Evolutionary conservation across 2,797 vertebrate genomes (phyloP).

Genomic region (Rallus crepitans): DNA sequence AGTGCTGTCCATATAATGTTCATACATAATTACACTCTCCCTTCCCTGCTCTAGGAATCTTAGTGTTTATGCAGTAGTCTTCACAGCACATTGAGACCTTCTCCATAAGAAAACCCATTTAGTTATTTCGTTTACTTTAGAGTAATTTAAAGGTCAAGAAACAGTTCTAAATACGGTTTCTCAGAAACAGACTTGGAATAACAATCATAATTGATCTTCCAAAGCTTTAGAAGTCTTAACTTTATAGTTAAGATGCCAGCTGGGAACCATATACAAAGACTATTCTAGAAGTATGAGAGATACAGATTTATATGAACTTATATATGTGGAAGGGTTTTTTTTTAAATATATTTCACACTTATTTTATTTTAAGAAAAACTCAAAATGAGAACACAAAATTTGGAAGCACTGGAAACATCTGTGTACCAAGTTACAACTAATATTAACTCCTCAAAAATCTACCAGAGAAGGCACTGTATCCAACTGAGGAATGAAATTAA

Average conservation of each 20-base stretch:
- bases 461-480: background rate
- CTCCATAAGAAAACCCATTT: background rate
- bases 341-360: background rate
- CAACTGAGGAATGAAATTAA: background rate
- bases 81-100: background rate
- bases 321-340: rapidly evolving
- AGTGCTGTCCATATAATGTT: background rate
- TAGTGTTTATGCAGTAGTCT: background rate
- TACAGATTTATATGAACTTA: background rate
- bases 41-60: background rate
- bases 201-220: background rate
- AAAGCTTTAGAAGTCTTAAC: background rate
- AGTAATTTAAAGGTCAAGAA: background rate
- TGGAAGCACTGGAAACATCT: background rate
- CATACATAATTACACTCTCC: background rate
- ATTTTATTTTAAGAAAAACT: background rate
- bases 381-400: background rate
- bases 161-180: background rate
- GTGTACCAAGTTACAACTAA: background rate
- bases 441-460: background rate
- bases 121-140: background rate
- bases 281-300: background rate
- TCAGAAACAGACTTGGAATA: background rate
- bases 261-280: background rate
- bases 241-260: background rate